These are phyloP conservation scores for Agonum fuliginosum DNA, from an alignment of 2,888 invertebrate species.

Conservation along the genomic window DNA sequence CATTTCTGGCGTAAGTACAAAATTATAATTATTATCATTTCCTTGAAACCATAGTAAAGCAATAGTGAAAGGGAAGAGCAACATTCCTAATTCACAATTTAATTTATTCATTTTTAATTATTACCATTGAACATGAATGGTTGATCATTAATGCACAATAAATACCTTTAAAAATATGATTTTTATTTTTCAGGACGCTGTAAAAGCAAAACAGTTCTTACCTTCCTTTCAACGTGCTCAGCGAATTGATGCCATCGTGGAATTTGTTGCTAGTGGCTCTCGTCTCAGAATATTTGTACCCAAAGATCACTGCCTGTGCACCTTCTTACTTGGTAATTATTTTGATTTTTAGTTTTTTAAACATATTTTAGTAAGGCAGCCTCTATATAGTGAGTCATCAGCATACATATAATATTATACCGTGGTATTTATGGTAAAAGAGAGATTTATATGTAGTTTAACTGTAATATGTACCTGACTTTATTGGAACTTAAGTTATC, in stretches of 20 bases:
- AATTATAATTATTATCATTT: background rate
- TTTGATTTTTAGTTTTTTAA: too few relatives aligned
- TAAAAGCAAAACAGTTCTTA: slow-evolving; percentile 92
- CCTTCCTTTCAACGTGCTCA: slow-evolving; percentile 94
- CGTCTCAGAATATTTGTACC: slow-evolving; percentile 94
- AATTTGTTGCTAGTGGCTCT: slow-evolving; percentile 98
- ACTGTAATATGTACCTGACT: too few relatives aligned
- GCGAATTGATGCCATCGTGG: slow-evolving; percentile 93
- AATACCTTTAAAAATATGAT: too few relatives aligned
- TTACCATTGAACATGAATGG: too few relatives aligned
- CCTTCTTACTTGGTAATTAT: slow-evolving; percentile 89
- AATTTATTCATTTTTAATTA: background rate
- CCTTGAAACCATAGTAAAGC: background rate
- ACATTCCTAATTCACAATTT: background rate
- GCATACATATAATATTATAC: too few relatives aligned
- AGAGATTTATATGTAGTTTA: too few relatives aligned
- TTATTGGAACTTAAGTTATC: too few relatives aligned
- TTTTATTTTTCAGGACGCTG: slow-evolving; percentile 77
- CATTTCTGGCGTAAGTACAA: slow-evolving; percentile 79
- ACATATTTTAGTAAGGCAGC: too few relatives aligned
- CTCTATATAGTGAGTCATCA: too few relatives aligned
- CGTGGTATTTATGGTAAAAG: too few relatives aligned
- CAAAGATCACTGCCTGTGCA: slow-evolving; percentile 95
- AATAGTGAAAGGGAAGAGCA: slow-evolving; percentile 7
- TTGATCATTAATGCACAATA: too few relatives aligned